Evolutionary conservation across 1,140 invertebrate species (phyloP).

Genomic region (Polypedilum vanderplanki): DNA sequence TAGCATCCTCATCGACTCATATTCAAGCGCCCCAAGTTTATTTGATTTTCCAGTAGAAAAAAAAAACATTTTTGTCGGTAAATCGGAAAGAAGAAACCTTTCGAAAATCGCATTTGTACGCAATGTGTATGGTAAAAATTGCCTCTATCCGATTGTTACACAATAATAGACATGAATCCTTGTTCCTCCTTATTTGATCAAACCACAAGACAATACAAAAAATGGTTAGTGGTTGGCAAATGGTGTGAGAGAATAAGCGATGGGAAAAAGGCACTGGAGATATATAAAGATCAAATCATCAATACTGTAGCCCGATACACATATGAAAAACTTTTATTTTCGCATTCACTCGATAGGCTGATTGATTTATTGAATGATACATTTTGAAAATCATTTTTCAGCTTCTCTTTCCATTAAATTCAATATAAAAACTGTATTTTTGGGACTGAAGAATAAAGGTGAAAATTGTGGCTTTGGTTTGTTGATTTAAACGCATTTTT

Average conservation of each 20-base stretch:
- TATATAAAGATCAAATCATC: no score
- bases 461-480: no score
- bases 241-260: no score
- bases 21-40: neutral
- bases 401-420: no score
- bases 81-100: neutral
- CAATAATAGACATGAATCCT: constrained; percentile 12
- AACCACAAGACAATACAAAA: neutral
- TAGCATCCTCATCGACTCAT: neutral
- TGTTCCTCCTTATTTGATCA: neutral
- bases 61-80: neutral
- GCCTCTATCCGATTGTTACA: constrained; percentile 16
- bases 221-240: no score
- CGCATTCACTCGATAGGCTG: neutral
- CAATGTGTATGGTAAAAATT: neutral
- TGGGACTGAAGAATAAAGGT: no score
- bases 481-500: no score
- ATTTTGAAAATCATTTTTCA: neutral
- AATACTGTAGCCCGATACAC: neutral
- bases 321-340: neutral
- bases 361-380: constrained; percentile 19
- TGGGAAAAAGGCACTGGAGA: no score
- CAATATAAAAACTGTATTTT: no score
- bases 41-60: neutral
- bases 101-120: neutral